Conservation (phyloP, 2,888 invertebrate species). For the Eupithecia abbreviata region DNA sequence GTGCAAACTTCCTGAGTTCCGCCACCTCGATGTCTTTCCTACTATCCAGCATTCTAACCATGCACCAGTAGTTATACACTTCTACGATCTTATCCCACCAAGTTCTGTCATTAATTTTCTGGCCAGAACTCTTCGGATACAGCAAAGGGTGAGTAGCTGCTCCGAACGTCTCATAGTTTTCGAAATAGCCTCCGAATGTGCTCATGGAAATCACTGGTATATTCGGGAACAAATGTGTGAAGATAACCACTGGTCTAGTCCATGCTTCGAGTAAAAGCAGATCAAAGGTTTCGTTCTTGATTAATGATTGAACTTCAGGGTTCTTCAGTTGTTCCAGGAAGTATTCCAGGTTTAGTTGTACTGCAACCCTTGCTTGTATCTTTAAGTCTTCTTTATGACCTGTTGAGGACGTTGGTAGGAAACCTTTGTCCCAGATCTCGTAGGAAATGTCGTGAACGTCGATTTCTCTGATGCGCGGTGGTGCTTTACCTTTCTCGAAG, state of each 20-base stretch:
- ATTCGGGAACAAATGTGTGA: conserved; percentile 49
- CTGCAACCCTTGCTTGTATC: neutral
- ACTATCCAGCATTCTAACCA: neutral
- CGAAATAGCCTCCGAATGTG: conserved; percentile 40
- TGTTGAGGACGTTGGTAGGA: conserved; percentile 2
- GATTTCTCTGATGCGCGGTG: conserved; percentile 63
- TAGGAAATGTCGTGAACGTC: conserved; percentile 59
- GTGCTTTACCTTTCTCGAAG: conserved; percentile 46
- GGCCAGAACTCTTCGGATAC: conserved; percentile 45
- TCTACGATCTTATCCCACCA: conserved; percentile 51
- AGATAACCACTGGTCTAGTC: conserved; percentile 40
- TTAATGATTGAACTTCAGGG: conserved; percentile 45
- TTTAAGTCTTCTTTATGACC: conserved; percentile 12
- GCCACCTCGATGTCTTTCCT: conserved; percentile 24
- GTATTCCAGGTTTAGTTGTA: conserved; percentile 5
- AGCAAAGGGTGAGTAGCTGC: conserved; percentile 55
- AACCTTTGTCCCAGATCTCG: conserved; percentile 6
- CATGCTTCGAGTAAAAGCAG: conserved; percentile 52
- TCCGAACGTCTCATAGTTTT: conserved; percentile 49
- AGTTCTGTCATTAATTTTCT: conserved; percentile 52
- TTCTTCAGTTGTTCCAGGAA: conserved; percentile 26
- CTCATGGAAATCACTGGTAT: conserved; percentile 58
- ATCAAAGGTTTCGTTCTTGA: conserved; percentile 52
- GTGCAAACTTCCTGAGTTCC: conserved; percentile 34
- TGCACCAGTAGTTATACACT: conserved; percentile 42